These are phyloP conservation scores for Vidua macroura DNA, from an alignment of 2,113 vertebrate species.

Conservation along the genomic window DNA sequence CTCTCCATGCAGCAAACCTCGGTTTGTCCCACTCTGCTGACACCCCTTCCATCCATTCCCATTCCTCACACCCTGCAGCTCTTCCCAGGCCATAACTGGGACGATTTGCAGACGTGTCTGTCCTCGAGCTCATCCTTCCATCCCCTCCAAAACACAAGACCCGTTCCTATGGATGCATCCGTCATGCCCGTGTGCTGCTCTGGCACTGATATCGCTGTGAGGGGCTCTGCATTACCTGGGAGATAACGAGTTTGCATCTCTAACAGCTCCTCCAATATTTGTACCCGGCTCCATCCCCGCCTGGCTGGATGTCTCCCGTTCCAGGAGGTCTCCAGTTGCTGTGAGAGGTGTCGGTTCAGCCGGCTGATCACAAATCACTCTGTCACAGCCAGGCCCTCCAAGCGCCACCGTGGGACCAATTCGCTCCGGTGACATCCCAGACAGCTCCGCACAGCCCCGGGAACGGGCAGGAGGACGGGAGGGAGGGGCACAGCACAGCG, in stretches of 20 bases:
- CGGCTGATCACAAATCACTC: neutral
- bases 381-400: slow-evolving; percentile 20
- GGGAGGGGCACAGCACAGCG: neutral
- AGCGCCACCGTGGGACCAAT: neutral
- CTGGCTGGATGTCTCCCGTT: neutral
- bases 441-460: neutral
- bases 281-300: neutral
- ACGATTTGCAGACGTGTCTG: neutral
- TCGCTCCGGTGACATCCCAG: neutral
- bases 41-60: neutral
- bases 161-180: neutral
- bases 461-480: neutral
- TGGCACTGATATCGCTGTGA: neutral
- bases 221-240: neutral
- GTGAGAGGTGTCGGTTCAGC: neutral
- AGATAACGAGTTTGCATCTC: neutral
- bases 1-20: neutral
- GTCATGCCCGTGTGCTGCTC: neutral
- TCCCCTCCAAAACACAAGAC: neutral
- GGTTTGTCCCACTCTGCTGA: neutral
- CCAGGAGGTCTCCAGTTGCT: neutral
- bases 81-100: neutral
- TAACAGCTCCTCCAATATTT: neutral
- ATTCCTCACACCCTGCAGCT: neutral
- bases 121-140: neutral